Evolutionary conservation across 2,888 invertebrate species (phyloP).

Genomic region (Vandiemenella viatica): DNA sequence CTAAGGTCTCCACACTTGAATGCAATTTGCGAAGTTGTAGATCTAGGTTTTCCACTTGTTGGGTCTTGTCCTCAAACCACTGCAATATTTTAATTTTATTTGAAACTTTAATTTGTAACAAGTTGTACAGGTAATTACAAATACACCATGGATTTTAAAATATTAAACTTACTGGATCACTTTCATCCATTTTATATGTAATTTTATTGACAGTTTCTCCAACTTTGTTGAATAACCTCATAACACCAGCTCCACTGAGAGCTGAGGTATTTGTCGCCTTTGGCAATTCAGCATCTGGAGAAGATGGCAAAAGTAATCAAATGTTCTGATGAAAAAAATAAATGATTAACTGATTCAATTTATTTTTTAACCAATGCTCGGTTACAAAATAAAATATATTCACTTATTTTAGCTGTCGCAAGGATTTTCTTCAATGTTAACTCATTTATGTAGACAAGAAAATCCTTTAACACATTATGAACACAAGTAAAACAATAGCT

Average conservation of each 20-base stretch:
- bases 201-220: constrained; percentile 97
- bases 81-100: constrained; percentile 33
- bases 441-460: too few species aligned
- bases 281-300: constrained; percentile 72
- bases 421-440: too few species aligned
- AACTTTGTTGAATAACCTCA: constrained; percentile 87
- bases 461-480: too few species aligned
- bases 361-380: too few species aligned
- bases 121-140: neutral
- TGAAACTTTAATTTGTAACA: too few species aligned
- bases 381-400: too few species aligned
- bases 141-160: neutral
- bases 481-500: too few species aligned
- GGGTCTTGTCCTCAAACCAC: constrained; percentile 97
- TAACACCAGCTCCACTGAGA: constrained; percentile 85
- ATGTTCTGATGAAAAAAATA: too few species aligned
- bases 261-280: constrained; percentile 91
- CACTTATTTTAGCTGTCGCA: too few species aligned
- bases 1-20: constrained; percentile 73
- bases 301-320: too few species aligned
- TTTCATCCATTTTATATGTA: constrained; percentile 97
- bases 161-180: constrained; percentile 64
- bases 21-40: constrained; percentile 74
- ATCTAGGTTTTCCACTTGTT: constrained; percentile 83
- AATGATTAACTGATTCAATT: too few species aligned